These are phyloP conservation scores for Thera britannica DNA, from an alignment of 2,888 invertebrate genomes.

Conservation along the genomic window DNA sequence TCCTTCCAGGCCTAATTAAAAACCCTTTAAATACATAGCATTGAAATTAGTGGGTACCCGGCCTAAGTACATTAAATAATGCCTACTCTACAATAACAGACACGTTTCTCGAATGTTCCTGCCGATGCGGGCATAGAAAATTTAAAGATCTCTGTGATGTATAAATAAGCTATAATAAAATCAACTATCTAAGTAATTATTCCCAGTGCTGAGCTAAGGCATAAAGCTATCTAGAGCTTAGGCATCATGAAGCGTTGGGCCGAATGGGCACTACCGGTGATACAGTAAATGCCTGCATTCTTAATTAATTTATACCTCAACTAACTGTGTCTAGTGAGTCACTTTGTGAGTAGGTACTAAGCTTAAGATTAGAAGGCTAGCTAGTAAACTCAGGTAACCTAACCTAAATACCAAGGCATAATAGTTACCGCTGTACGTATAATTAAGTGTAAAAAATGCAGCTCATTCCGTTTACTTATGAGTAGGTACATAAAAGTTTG, in stretches of 20 bases:
- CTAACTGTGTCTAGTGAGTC: constrained; percentile 4
- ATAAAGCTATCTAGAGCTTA: constrained; percentile 3
- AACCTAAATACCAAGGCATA: constrained; percentile 9
- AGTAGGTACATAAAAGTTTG: not conserved
- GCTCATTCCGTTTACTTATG: not conserved
- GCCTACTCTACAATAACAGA: no score
- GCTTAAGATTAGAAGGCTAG: constrained; percentile 17
- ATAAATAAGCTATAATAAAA: not conserved
- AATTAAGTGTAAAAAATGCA: not conserved
- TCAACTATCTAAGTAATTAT: not conserved
- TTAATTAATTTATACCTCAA: constrained; percentile 10
- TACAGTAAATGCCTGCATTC: constrained; percentile 5
- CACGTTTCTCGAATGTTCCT: no score
- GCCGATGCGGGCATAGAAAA: no score
- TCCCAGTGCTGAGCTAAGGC: not conserved
- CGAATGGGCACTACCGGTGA: constrained; percentile 10
- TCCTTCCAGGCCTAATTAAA: no score
- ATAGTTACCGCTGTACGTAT: not conserved
- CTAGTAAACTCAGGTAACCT: constrained; percentile 5
- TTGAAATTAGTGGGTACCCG: no score
- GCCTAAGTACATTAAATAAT: no score
- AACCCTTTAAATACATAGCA: no score
- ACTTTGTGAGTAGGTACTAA: constrained; percentile 9
- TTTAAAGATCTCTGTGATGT: no score
- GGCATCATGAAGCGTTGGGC: not conserved